Evolutionary conservation across 2,888 invertebrate genomes (phyloP), one percentile per base, ranked within the genome.

Genomic region (Spialia ferax): DNA sequence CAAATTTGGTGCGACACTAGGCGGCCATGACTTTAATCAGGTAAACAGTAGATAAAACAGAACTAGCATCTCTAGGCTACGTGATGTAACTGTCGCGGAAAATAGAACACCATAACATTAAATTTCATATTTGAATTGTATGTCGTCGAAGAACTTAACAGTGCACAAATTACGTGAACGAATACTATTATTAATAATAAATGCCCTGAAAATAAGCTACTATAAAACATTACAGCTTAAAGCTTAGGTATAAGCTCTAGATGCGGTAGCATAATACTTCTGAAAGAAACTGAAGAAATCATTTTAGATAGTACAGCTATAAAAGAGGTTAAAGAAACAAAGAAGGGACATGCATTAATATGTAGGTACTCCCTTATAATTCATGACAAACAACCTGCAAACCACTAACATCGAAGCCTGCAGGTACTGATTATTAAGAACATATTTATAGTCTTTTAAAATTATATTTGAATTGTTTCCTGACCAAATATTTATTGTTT

Each of bases 1-100:
- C 29, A 54, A 26, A 54, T 54, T 54, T 54, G 54, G 32, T 76
- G 81, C n/a, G n/a, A 79, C 75, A 35, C 18, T 62, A 26, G 18
- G 50, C 57, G 50, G 26, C 64, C 57, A 57, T 57, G 57, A 54
- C 15, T 48, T 29, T 35, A 50, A 26, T 23, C 23, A 50, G 23
- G 57, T 57, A 56, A 57, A 57, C 57, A 64, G 35, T 23, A 64
- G 64, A 64, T 64, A 64, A 64, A 57, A n/a, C 32, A 35, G 22
- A 32, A 35, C 22, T 56, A 64, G 45, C 20, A 29, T 56, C 56
- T 50, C 50, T 35, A 35, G 48, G 15, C 23, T 57, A 48, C 11
- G 48, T 64, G 45, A 56, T 15, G 55, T 32, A 32, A 52, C 35
- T 52, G 38, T n/a, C 2, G 22, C n/a, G 23, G 52, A 62, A 54